Percentiles rank a stretch among this genome's conserved stretches.
Conservation (phyloP, 2,888 invertebrate species). For the Epinotia nisella region DNA sequence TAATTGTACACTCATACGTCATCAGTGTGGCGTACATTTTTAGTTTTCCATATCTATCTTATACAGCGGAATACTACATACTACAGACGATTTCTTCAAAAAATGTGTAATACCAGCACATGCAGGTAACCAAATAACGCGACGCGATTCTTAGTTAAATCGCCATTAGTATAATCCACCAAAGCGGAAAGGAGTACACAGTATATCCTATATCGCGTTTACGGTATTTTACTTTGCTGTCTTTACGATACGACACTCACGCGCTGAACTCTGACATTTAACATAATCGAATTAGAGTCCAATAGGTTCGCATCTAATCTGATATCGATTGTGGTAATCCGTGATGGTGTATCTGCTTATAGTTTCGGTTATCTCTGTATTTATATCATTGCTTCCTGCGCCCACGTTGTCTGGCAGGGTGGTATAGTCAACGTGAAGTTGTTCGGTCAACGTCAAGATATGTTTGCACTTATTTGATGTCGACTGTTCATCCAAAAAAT, state of each 20-base stretch:
- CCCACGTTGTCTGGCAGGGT: constrained; percentile 14
- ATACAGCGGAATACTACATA: too few relatives aligned
- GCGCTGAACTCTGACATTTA: constrained; percentile 66
- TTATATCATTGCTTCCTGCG: constrained; percentile 53
- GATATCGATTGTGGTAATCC: constrained; percentile 59
- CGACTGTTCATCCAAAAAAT: too few relatives aligned
- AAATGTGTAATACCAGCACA: neutral
- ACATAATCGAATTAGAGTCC: constrained; percentile 67
- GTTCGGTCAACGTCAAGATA: neutral
- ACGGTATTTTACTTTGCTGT: neutral
- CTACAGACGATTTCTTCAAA: neutral
- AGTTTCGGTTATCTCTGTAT: constrained; percentile 61
- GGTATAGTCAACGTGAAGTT: constrained; percentile 7
- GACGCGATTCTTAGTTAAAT: neutral
- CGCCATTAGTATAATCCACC: neutral
- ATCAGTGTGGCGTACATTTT: neutral
- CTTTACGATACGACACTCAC: constrained; percentile 45
- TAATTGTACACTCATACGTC: too few relatives aligned
- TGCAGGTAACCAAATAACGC: neutral
- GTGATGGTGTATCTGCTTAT: constrained; percentile 48
- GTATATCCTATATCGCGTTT: neutral
- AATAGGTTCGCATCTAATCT: constrained; percentile 64
- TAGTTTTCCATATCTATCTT: neutral
- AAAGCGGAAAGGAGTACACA: neutral
- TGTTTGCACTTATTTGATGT: too few relatives aligned